Base-by-base conservation (phyloP, 2,888 invertebrate species). In the Antheraea assamensis region DNA sequence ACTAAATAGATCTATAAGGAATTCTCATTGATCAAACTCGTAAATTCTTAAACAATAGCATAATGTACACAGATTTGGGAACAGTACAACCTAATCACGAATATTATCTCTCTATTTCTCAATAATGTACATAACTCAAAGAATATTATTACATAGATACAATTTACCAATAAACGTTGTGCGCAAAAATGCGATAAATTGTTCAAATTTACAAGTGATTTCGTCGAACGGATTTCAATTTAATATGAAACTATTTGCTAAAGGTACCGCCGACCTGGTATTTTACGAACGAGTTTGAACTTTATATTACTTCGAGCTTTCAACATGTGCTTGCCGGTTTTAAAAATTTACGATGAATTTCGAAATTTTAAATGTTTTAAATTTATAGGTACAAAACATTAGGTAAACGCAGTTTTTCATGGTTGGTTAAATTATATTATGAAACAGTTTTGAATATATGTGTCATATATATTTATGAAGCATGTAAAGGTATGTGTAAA, bases 181-280 rank as follows among this genome's bases (percentile, higher is more conserved):
- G 79, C 80, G 77, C 31, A 72, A 78, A 83, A 80, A 84, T 80
- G 76, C 78, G 81, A 84, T 68, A 66, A 78, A 82, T 84, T 82
- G 83, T 80, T 74, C 77, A 78, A 85, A 85, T 85, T 83, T 80
- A 84, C 82, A 83, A 83, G 77, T 82, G 83, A 84, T 85, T 84
- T 81, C 78, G 79, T 82, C 78, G 79, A 78, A 76, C 82, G 84
- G 83, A 85, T 87, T 86, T 84, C 85, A 83, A 85, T 84, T 85
- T 81, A 80, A 83, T 82, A 81, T 82, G 79, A 80, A 83, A 81
- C 68, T 68, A 68, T 68, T 68, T n/a, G 68, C 35, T n/a, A 35
- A 68, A 68, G 68, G 68, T 35, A 68, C 35, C 68, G 15, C 68
- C 68, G 68, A 21, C 21, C 24, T 35, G 35, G 68, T 68, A 68